Evolutionary conservation across 2,888 invertebrate genomes (phyloP), one percentile per base, ranked within the genome.

Genomic region (Pseudanteris insignis): DNA sequence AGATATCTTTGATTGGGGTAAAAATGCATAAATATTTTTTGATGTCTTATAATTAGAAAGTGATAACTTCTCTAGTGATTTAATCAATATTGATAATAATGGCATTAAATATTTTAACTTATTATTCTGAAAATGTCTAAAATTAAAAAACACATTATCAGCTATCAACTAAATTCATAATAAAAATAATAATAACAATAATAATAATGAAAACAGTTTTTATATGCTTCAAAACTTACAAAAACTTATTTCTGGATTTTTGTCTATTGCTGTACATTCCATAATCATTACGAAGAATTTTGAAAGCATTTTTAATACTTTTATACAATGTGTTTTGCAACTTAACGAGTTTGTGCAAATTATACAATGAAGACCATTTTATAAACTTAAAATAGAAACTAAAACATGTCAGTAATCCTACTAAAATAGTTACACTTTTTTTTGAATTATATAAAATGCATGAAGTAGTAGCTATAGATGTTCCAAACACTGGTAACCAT

Each of bases 261-360:
- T 40, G 64, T n/a, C 37, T 46, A 51, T 58, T 54, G 1, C 64
- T 38, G 40, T 68, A 73, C 7, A 74, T 61, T 38, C 53, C 65
- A 38, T 68, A 73, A 24, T 67, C 66, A 41, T 70, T 68, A 41
- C 65, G 70, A 29, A 79, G 63, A 43, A 77, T 74, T 53, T 70
- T 74, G 2, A 79, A 64, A 11, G 68, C 54, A 26, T 69, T 75
- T 26, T 71, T 75, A 30, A 70, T 67, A 10, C 70, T 58, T 13
- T 51, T 29, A 53, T 75, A 67, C 10, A 76, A 53, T 29, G 72
- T 67, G 64, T 74, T 76, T 67, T 78, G 77, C 11, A 70, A 48
- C 0, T 37, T 50, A 9, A 77, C 55, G 14, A 77, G 41, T 28
- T 62, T 41, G 13, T 54, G 64, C 8, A 78, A 63, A 37, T 67